Evolutionary conservation across 2,888 invertebrate genomes (phyloP).

Genomic region (Euspilapteryx auroguttella): DNA sequence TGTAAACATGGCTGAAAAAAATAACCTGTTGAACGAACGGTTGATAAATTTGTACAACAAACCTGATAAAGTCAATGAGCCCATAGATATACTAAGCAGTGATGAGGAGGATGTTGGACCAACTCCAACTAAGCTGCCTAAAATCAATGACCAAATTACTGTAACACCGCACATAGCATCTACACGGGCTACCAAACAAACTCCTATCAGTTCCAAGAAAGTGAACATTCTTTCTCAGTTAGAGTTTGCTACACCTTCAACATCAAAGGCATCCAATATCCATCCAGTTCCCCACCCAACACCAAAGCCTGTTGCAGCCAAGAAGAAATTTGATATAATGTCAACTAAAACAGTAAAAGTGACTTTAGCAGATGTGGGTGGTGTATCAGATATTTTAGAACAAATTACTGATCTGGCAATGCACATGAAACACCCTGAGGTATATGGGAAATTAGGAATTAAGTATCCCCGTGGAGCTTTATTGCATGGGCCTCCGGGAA

Average conservation of each 20-base stretch:
- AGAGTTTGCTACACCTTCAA: background rate
- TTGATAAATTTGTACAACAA: slow-evolving; percentile 51
- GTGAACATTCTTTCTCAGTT: no score
- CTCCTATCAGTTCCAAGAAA: no score
- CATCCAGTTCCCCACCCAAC: no score
- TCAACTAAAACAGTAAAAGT: slow-evolving; percentile 40
- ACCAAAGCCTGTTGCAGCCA: slow-evolving; percentile 19
- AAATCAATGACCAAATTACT: slow-evolving; percentile 51
- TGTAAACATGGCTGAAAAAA: slow-evolving; percentile 79
- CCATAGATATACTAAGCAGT: slow-evolving; percentile 40
- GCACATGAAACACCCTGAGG: slow-evolving; percentile 88
- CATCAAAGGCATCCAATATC: slow-evolving; percentile 19
- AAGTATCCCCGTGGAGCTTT: slow-evolving; percentile 89
- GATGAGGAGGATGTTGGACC: slow-evolving; percentile 42
- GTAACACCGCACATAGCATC: slow-evolving; percentile 45
- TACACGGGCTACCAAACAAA: slow-evolving; percentile 24
- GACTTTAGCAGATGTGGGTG: slow-evolving; percentile 79
- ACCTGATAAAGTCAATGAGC: slow-evolving; percentile 48
- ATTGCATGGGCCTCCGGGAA: slow-evolving; percentile 95
- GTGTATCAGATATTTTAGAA: slow-evolving; percentile 72
- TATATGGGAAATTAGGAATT: slow-evolving; percentile 83
- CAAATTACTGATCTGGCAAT: slow-evolving; percentile 74
- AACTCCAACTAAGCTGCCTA: slow-evolving; percentile 45
- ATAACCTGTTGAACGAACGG: slow-evolving; percentile 69
- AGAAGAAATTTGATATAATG: slow-evolving; percentile 33